Evolutionary conservation across 2,113 vertebrate genomes (phyloP).

Genomic region (Rhadina sibilatrix): DNA sequence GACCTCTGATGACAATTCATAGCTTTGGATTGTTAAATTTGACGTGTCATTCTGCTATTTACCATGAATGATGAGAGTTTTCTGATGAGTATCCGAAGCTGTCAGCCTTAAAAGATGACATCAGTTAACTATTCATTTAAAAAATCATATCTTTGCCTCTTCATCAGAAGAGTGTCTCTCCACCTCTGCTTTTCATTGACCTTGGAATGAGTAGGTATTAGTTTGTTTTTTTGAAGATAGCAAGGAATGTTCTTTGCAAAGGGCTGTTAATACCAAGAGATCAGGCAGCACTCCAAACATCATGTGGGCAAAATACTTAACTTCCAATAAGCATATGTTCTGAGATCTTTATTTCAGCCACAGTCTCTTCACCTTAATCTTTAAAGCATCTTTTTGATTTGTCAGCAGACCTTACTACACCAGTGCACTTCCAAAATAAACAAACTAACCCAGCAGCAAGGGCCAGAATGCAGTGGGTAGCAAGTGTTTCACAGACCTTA

Average conservation of each 20-base stretch:
- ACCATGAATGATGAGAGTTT: not conserved
- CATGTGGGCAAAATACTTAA: not conserved
- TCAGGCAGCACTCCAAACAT: slow-evolving; percentile 25
- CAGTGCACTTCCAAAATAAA: not conserved
- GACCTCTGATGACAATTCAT: not conserved
- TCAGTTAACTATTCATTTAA: not conserved
- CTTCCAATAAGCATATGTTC: slow-evolving; percentile 17
- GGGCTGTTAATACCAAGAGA: not conserved
- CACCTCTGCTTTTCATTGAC: not conserved
- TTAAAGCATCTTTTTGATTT: not conserved
- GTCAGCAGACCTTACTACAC: not conserved
- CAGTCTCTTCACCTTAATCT: not conserved
- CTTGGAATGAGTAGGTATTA: not conserved
- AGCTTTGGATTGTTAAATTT: slow-evolving; percentile 21
- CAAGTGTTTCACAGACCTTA: not conserved
- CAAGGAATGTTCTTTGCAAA: not conserved
- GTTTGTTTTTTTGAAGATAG: slow-evolving; percentile 20
- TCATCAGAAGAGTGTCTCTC: not conserved
- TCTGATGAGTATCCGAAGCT: not conserved
- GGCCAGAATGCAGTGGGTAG: not conserved
- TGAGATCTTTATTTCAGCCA: not conserved
- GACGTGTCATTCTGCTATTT: not conserved
- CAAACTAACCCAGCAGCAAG: not conserved
- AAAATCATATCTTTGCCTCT: not conserved
- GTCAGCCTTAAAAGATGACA: not conserved